Percentiles rank a stretch among this genome's conserved stretches.
Conservation (phyloP, 2,797 vertebrate species). For the Sebastes baramenuke region DNA sequence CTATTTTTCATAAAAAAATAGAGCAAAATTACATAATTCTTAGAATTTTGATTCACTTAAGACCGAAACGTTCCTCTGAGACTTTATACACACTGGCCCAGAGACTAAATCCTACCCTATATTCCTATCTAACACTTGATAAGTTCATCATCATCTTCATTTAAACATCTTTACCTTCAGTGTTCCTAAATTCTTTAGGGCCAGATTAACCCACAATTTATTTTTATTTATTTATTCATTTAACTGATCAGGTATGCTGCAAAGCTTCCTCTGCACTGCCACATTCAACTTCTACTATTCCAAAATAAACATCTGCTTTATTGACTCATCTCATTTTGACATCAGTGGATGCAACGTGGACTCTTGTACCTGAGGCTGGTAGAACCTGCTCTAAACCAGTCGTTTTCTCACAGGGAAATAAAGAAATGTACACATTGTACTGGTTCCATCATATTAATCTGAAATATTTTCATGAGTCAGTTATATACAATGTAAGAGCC, state of each 20-base stretch:
- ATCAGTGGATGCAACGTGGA: not conserved
- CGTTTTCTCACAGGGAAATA: not conserved
- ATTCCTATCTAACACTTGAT: not conserved
- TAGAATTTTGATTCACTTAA: not conserved
- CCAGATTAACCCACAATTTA: too few relatives aligned
- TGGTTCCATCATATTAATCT: constrained; percentile 60
- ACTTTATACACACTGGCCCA: not conserved
- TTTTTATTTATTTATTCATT: not conserved
- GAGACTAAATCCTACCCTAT: not conserved
- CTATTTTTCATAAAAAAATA: not conserved
- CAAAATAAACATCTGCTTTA: constrained; percentile 23
- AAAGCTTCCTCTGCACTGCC: not conserved
- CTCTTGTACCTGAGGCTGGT: not conserved
- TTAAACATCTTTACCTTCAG: not conserved
- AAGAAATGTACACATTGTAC: constrained; percentile 40
- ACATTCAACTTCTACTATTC: not conserved
- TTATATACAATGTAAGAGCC: constrained; percentile 71
- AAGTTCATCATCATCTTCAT: not conserved
- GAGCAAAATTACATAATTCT: not conserved
- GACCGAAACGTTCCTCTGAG: not conserved
- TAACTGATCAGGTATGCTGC: not conserved
- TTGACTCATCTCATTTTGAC: not conserved
- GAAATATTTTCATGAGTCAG: constrained; percentile 60
- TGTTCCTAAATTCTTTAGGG: not conserved
- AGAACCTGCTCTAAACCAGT: not conserved